Base-by-base conservation (phyloP, 2,113 vertebrate species). In the Atractosteus spatula region DNA sequence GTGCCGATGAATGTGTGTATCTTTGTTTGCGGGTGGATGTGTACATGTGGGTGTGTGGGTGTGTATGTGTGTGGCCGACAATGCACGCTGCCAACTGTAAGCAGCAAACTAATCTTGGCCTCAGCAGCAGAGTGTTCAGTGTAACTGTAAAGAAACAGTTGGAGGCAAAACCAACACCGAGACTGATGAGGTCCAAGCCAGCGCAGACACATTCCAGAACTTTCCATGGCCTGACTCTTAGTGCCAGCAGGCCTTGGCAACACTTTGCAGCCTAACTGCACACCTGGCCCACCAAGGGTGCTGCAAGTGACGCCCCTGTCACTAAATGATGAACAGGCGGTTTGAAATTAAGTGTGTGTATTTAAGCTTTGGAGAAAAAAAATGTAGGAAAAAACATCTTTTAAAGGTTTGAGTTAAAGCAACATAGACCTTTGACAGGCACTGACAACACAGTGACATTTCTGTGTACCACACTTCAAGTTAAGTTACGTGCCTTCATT, bases 311-410 rank as follows among this genome's bases (percentile, higher is more conserved):
- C 81, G 82, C 83, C 80, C 85, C 82, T 89, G 85, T 88, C 86
- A 81, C 85, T 82, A 85, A 80, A 83, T 89, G 86, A 89, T 88
- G 83, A 89, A 88, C 88, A 91, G 89, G 84, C 88, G 84, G 85
- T 88, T 90, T 87, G 88, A 88, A 86, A 85, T 83, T 80, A 88
- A 91, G 88, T 87, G 88, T 89, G 87, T 89, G 87, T 90, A 86
- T 87, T 88, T 86, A 83, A 84, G 89, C 71, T 73, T 59, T 66
- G 70, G 72, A 62, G 55, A 51, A 66, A 74, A 71, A 70, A 73
- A 63, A 47, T 63, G 71, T 66, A 77, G 74, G 67, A 68, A 77
- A 79, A 77, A 79, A 76, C 76, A 80, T 73, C 73, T 71, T 70
- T 55, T 73, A 83, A 85, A 81, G 79, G 82, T 82, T 83, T 83